Conservation (phyloP, 2,113 vertebrate genomes). For the Pygoscelis adeliae region DNA sequence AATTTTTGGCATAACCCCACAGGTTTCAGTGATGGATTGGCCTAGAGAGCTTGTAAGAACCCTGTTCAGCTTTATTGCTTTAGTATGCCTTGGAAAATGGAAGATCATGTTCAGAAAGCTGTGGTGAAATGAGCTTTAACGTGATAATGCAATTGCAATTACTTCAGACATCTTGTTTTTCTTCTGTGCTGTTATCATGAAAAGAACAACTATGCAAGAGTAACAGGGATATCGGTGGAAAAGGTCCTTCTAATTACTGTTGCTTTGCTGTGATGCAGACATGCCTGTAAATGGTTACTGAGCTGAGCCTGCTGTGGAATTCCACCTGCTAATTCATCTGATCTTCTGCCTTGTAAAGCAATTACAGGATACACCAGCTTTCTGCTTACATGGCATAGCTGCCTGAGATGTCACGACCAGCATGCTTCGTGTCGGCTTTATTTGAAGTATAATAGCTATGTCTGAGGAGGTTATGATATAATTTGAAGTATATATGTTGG, state of each 20-base stretch:
- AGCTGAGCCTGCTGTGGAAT: not conserved
- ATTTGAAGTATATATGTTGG: not conserved
- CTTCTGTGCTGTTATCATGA: not conserved
- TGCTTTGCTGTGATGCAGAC: not conserved
- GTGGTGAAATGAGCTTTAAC: not conserved
- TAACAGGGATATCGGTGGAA: not conserved
- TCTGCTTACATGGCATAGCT: not conserved
- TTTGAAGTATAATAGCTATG: not conserved
- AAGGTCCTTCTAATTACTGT: not conserved
- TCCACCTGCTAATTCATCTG: not conserved
- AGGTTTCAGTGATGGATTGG: not conserved
- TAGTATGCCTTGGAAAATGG: not conserved
- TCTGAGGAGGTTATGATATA: conserved; percentile 24
- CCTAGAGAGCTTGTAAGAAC: not conserved
- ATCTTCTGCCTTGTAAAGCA: not conserved
- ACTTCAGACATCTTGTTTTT: not conserved
- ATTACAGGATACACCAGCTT: not conserved
- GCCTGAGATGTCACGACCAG: not conserved
- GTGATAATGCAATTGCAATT: not conserved
- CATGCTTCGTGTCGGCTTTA: not conserved
- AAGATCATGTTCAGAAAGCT: not conserved
- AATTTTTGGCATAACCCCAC: not conserved
- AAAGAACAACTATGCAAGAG: not conserved
- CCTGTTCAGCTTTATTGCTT: not conserved
- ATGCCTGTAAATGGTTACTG: not conserved